Evolutionary conservation across 2,113 vertebrate species (phyloP).

Genomic region (Puntigrus tetrazona): DNA sequence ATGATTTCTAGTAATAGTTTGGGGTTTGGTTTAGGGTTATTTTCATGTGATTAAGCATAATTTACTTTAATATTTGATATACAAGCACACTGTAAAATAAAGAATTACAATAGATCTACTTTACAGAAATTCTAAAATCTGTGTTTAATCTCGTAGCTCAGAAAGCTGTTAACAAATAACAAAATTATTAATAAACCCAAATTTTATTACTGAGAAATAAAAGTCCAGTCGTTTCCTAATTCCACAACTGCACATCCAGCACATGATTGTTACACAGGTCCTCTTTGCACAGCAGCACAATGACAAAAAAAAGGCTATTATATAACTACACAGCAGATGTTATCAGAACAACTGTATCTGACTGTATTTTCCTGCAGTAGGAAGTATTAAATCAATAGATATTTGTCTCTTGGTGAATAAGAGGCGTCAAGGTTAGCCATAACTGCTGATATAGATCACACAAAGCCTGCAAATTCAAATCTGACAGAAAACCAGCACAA

Average conservation of each 20-base stretch:
- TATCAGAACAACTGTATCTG: background rate
- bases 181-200: background rate
- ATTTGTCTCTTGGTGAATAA: constrained; percentile 33
- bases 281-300: constrained; percentile 9
- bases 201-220: background rate
- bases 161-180: background rate
- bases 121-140: no score
- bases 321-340: background rate
- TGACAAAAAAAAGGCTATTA: background rate
- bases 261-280: background rate
- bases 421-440: constrained; percentile 6
- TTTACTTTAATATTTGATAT: background rate
- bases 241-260: background rate
- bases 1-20: background rate
- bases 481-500: background rate
- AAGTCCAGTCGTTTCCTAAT: background rate
- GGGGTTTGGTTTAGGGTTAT: background rate
- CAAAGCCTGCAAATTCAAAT: constrained; percentile 35
- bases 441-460: constrained; percentile 51
- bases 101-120: background rate
- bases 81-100: background rate
- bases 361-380: background rate
- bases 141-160: background rate
- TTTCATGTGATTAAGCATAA: background rate
- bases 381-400: constrained; percentile 26